A percentile compares a stretch with the other conserved stretches of the same genome.
Evolutionary conservation across 2,888 invertebrate genomes (phyloP).

Genomic region (Dryobotodes eremita): DNA sequence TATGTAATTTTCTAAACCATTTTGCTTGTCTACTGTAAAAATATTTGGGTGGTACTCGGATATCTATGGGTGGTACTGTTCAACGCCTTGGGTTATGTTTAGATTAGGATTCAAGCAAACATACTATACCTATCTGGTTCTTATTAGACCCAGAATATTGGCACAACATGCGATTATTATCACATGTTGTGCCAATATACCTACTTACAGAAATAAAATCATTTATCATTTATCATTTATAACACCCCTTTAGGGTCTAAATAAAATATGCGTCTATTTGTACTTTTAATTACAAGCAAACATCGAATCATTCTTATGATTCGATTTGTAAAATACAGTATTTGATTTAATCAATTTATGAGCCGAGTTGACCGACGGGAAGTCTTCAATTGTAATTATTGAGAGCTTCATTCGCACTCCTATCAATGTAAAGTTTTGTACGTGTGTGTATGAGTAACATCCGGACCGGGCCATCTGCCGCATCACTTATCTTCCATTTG

Average conservation of each 20-base stretch:
- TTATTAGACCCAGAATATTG: no score
- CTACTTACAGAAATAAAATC: no score
- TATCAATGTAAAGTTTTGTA: slow-evolving; percentile 74
- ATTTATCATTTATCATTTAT: no score
- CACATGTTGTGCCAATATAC: no score
- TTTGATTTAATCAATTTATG: slow-evolving; percentile 77
- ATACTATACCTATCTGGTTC: background rate
- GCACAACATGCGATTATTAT: no score
- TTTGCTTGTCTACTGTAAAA: background rate
- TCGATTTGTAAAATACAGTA: slow-evolving; percentile 62
- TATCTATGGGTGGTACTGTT: background rate
- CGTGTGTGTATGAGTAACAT: slow-evolving; percentile 84
- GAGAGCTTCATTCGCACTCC: slow-evolving; percentile 82
- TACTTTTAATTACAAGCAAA: slow-evolving; percentile 5
- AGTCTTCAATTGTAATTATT: slow-evolving; percentile 88
- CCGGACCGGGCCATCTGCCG: slow-evolving; percentile 85
- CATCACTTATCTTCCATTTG: slow-evolving; percentile 75
- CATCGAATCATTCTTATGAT: slow-evolving; percentile 21
- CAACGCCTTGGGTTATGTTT: background rate
- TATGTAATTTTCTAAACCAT: background rate
- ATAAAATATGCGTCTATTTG: background rate
- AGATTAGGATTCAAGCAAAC: background rate
- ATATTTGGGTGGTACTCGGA: background rate
- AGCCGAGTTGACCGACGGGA: slow-evolving; percentile 81
- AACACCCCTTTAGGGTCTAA: background rate